phyloP scores from a whole-genome alignment of 2,888 invertebrate species.

The Fissipunctia ypsillon region DNA sequence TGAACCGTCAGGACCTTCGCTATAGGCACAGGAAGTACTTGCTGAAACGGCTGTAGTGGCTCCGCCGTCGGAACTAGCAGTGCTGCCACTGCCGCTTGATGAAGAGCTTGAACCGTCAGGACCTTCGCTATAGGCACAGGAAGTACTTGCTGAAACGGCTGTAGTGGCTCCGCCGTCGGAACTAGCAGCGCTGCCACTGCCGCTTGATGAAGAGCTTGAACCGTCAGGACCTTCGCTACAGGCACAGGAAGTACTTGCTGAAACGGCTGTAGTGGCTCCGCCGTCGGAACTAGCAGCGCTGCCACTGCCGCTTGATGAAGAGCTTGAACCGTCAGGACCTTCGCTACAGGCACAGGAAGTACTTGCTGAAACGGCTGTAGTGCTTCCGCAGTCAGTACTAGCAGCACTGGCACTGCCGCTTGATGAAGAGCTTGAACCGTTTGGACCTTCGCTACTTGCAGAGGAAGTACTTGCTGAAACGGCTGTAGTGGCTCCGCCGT shows the following conservation, averaged over 20 bases:
- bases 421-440: not conserved
- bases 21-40: too few species aligned
- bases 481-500: not conserved
- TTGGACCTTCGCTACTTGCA: too few species aligned
- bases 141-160: too few species aligned
- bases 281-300: not conserved
- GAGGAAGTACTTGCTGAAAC: too few species aligned
- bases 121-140: too few species aligned
- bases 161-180: rapidly evolving
- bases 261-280: not conserved
- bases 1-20: too few species aligned
- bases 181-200: not conserved
- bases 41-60: too few species aligned
- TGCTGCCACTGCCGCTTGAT: not conserved
- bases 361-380: too few species aligned
- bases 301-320: not conserved
- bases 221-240: too few species aligned
- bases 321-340: too few species aligned
- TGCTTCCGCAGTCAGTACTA: rapidly evolving
- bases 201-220: not conserved
- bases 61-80: rapidly evolving
- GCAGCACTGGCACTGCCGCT: not conserved
- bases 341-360: too few species aligned
- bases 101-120: not conserved
- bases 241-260: too few species aligned